Evolutionary conservation across 2,888 invertebrate genomes (phyloP).

Genomic region (Sphecodes monilicornis): DNA sequence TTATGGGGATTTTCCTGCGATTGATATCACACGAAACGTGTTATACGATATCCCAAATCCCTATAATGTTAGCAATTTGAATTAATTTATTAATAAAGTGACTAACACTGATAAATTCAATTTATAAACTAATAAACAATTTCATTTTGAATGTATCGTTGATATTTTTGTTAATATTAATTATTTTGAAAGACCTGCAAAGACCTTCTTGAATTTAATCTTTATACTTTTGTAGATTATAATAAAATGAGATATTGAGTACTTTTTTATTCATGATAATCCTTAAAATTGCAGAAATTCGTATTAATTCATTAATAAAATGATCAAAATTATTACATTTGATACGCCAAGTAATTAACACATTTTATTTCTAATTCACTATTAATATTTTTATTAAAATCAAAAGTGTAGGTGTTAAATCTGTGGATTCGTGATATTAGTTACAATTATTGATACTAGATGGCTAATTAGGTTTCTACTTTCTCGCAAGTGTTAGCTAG

Average conservation of each 20-base stretch:
- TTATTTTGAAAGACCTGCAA: not conserved
- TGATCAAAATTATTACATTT: not conserved
- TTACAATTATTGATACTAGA: slow-evolving; percentile 14
- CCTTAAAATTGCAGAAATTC: not conserved
- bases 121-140: no score
- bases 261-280: not conserved
- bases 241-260: not conserved
- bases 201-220: not conserved
- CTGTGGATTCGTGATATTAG: slow-evolving; percentile 6
- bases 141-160: not conserved
- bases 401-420: not conserved
- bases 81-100: not conserved
- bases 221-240: not conserved
- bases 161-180: not conserved
- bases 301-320: not conserved
- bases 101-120: not conserved
- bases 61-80: not conserved
- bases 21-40: slow-evolving; percentile 11
- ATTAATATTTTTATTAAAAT: not conserved
- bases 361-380: not conserved
- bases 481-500: slow-evolving; percentile 50
- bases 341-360: not conserved
- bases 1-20: slow-evolving; percentile 38
- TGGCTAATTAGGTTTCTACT: not conserved
- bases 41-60: slow-evolving; percentile 1